Evolutionary conservation across 2,113 vertebrate species (phyloP), one percentile per base, ranked within the genome.

Genomic region (Tonatia bakeri): DNA sequence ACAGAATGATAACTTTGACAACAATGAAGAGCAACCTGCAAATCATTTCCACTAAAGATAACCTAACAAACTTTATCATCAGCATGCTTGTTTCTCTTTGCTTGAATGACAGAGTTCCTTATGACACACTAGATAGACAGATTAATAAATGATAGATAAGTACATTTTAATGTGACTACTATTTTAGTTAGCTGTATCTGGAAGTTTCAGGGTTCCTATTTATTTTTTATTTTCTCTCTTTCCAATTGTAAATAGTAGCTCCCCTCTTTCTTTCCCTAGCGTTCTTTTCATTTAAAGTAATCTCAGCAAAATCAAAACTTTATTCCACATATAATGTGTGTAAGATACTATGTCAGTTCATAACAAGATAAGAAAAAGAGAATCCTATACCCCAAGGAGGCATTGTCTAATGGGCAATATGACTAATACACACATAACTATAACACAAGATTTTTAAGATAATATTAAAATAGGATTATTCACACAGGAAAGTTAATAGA

Each of bases 1-100:
- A 96, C 91, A 96, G 80, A 45, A 31, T 79, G 0, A 79, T 96
- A 97, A 94, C 61, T 87, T 97, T 97, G 84, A 87, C n/a, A 91
- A 79, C 90, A 91, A 33, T 5, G 50, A 87, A 94, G 95, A 98
- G 80, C 14, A 95, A 92, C 38, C 22, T 8, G 14, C 10, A 96
- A n/a, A 87, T 79, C 11, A 86, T 65, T 91, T 96, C 43, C 90
- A 28, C 72, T 65, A 90, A 95, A 86, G 43, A 86, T 61, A 87
- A 90, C 26, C 20, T 31, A 76, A 80, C 13, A 79, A 4, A 40
- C 36, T 26, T 38, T 50, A n/a, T 85, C 22, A 17, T 82, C 15
- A 45, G 4, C 11, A 47, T 70, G 3, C 8, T 8, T 38, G 9
- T 43, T 83, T 80, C 16, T 93, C 56, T 93, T 90, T 87, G 45